Evolutionary conservation across 2,797 vertebrate genomes (phyloP), one percentile per base, ranked within the genome.

Genomic region (Alectoris magna): DNA sequence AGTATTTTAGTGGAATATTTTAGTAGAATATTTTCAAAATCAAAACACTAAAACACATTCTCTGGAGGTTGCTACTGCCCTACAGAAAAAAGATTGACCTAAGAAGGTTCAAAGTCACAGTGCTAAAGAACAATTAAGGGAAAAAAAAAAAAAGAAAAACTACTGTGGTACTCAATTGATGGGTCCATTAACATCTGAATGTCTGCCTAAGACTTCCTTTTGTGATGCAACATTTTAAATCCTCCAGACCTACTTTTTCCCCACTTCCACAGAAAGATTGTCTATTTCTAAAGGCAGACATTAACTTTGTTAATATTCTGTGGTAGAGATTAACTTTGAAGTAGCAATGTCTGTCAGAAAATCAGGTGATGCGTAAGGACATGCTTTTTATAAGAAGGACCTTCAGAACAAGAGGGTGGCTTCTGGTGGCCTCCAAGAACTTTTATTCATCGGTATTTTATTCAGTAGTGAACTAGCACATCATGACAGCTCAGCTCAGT

Each of bases 171-270:
- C 11, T 6, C 6, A 53, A 56, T n/a, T 41, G 39, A 56, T 31
- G 22, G 15, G 15, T 10, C n/a, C 36, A 70, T 66, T 71, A 93
- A 88, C 63, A 73, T 66, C 19, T 67, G 56, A 55, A 8, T 48
- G 58, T 72, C 63, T 49, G 55, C 29, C 14, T 59, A 51, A 90
- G 59, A 79, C 84, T 13, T 93, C 86, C 80, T 63, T 39, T 38
- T 51, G 6, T 58, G 90, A 71, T 74, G 36, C 72, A 90, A 44
- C 90, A 58, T 78, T 90, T 88, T 93, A 95, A 93, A 85, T 91
- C 75, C 84, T 75, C 44, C 81, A 79, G 76, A 96, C 91, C 79
- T 71, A 90, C 44, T 77, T 91, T 66, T 74, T 56, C 16, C 49
- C 77, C 79, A 38, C 46, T 74, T 63, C 66, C 75, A 82, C 58